Evolutionary conservation across 2,113 vertebrate species (phyloP).

Genomic region (Crocuta crocuta): DNA sequence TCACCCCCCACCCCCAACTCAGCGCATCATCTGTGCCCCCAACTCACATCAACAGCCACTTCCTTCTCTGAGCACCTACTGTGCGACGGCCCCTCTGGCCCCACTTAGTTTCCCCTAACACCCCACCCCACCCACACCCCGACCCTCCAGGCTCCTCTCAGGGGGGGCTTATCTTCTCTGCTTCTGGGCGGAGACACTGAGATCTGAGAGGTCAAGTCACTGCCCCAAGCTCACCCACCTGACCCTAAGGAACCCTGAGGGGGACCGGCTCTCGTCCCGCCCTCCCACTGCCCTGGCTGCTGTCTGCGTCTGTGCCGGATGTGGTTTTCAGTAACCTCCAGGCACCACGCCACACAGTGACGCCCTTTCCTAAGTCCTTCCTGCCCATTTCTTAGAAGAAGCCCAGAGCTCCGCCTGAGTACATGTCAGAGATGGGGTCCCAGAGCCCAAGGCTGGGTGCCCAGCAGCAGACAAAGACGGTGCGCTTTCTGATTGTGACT

Average conservation of each 20-base stretch:
- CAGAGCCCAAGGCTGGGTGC: neutral
- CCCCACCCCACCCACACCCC: too few relatives aligned
- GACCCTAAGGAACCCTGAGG: neutral
- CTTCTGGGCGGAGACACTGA: neutral
- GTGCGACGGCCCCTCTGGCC: too few relatives aligned
- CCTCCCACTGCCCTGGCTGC: neutral
- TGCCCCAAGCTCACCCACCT: neutral
- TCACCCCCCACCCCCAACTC: neutral
- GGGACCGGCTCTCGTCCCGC: too few relatives aligned
- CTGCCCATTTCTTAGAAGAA: neutral
- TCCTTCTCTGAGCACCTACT: neutral
- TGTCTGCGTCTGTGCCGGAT: neutral
- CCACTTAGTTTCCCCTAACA: neutral
- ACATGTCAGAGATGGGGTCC: neutral
- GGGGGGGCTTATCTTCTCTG: neutral
- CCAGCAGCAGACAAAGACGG: neutral
- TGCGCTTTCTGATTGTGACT: neutral
- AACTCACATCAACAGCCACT: neutral
- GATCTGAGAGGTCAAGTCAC: neutral
- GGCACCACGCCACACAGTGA: rapidly evolving
- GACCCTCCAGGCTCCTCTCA: rapidly evolving
- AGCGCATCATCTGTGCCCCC: rapidly evolving
- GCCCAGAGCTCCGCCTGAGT: neutral
- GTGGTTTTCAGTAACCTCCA: neutral
- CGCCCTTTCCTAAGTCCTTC: neutral